Evolutionary conservation across 2,888 invertebrate genomes (phyloP), one percentile per base, ranked within the genome.

Genomic region (Amphipyra berbera): DNA sequence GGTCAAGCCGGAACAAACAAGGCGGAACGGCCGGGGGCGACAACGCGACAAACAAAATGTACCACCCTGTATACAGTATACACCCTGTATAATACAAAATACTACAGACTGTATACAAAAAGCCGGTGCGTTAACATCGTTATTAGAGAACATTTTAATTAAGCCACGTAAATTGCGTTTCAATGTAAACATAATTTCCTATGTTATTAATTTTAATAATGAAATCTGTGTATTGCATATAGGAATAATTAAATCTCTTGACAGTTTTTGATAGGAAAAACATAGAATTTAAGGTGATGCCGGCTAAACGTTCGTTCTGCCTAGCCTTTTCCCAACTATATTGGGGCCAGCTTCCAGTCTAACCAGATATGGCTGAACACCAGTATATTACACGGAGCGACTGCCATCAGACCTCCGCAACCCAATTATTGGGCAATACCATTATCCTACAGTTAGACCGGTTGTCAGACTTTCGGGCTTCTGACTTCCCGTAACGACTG

Each of bases 1-100:
- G 78, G 78, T 72, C 69, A 70, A 69, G 61, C 76, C 71, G 75
- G 75, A 81, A 82, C 68, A 79, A 77, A 79, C 70, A 76, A 60
- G 68, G 55, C 61, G 41, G 60, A 68, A 73, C 61, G 52, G 68
- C 82, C 67, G 67, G 62, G 46, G 71, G 81, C 72, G 66, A 75
- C 73, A 76, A 71, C 77, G 67, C 46, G 70, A 73, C 71, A 66
- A 76, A 69, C 69, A 72, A 77, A 81, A 79, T 78, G 50, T 60
- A 30, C 60, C 59, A 67, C 3, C 40, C 54, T 58, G 33, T 71
- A 63, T 53, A 65, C 42, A 71, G 58, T 71, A 63, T 53, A 63
- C 42, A 71, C 52, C 15, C 49, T 62, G 57, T 68, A 60, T 59
- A 54, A 52, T 21, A 52, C 47, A 45, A 55, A 44, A 65, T 60